Evolutionary conservation across 2,113 vertebrate genomes (phyloP).

Genomic region (Oreamnos americanus): DNA sequence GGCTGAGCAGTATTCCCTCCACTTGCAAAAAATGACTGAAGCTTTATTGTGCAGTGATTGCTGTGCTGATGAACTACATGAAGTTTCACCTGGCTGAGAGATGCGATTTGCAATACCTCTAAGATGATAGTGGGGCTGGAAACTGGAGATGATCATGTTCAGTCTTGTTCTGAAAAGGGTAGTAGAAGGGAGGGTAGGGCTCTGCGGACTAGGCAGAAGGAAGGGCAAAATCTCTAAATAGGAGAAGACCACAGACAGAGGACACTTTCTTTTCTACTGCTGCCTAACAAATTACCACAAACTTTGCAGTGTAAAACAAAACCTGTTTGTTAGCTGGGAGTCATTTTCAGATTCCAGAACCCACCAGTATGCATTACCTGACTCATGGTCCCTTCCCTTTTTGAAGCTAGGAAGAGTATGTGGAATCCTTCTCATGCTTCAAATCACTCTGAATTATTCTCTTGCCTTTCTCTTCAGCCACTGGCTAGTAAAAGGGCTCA

Average conservation of each 20-base stretch:
- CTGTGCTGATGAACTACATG: not conserved
- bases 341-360: not conserved
- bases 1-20: not conserved
- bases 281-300: not conserved
- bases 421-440: not conserved
- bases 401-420: not conserved
- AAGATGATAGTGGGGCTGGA: not conserved
- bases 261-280: not conserved
- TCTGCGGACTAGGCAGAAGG: not conserved
- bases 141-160: not conserved
- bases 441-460: not conserved
- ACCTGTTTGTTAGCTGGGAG: not conserved
- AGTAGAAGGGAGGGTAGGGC: not conserved
- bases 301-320: not conserved
- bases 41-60: not conserved
- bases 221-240: not conserved
- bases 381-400: not conserved
- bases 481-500: not conserved
- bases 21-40: not conserved
- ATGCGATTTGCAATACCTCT: too few species aligned
- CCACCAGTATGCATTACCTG: not conserved
- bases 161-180: not conserved
- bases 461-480: not conserved
- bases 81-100: not conserved
- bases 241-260: not conserved